These are phyloP conservation scores for Phylloscopus trochiloides DNA, from an alignment of 2,113 vertebrate species.

Conservation along the genomic window DNA sequence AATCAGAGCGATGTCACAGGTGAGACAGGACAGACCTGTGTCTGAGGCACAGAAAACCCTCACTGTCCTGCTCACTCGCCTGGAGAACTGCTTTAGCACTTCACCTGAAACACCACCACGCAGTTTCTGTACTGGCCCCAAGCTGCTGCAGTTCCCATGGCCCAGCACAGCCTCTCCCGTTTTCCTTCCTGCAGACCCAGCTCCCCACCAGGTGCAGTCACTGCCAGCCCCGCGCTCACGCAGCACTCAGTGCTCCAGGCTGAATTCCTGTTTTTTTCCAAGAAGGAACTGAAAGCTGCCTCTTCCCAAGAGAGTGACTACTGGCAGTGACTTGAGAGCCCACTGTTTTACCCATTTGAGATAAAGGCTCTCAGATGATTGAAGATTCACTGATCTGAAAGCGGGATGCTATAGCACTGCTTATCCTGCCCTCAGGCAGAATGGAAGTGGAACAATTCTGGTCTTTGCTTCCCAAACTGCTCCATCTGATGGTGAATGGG, in stretches of 20 bases:
- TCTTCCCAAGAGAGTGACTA: background rate
- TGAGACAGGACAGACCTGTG: background rate
- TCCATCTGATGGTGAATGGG: conserved; percentile 53
- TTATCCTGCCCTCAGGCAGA: background rate
- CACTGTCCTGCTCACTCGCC: background rate
- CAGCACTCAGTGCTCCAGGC: background rate
- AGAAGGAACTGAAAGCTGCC: background rate
- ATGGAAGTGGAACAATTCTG: background rate
- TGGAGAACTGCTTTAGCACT: background rate
- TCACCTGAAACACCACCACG: background rate
- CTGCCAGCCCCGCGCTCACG: background rate
- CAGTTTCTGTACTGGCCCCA: background rate
- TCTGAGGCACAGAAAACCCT: background rate
- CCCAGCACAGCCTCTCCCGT: background rate
- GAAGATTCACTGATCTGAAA: background rate
- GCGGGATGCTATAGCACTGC: background rate
- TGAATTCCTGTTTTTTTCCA: background rate
- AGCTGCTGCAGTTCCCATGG: accelerated
- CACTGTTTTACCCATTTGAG: background rate
- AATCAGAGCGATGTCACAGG: background rate
- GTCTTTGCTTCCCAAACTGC: conserved; percentile 40
- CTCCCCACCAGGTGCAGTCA: background rate
- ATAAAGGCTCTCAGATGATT: background rate
- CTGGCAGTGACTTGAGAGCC: background rate
- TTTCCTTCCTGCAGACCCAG: background rate